Base-by-base conservation (phyloP, 2,797 vertebrate genomes). In the Neostethus bicornis region DNA sequence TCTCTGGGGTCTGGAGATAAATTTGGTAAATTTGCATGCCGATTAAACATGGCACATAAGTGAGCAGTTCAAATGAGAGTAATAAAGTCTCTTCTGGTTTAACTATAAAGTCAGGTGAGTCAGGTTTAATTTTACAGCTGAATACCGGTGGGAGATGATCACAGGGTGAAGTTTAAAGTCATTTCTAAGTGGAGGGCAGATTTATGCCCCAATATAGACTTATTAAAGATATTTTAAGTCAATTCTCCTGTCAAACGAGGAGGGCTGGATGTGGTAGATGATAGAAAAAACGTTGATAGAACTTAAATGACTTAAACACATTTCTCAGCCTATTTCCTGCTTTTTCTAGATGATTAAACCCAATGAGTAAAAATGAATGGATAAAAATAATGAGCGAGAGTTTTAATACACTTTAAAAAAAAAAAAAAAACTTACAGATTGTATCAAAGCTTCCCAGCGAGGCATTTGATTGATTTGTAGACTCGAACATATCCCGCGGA, bases 141-240 rank as follows among this genome's bases (percentile, higher is more conserved):
- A 7, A 0, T 13, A 11, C 5, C 12, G 16, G 12, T 1, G 39
- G 4, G 39, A 29, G 44, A 20, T 6, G 32, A 17, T 14, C 14
- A 37, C 47, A 63, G 28, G 12, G 17, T 50, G 66, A 2, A 25
- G 50, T 31, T 48, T 69, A 35, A 25, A 47, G 42, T 70, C 11
- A 3, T 52, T 53, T 24, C 35, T 37, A 44, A 68, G 16, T 34
- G 58, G 54, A 21, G 17, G 62, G 29, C 48, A 20, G 42, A 32
- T 61, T 72, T 42, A 68, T 57, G 53, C 37, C 19, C n/a, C n/a
- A n/a, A 47, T 14, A 14, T 32, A 32, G 12, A 32, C 13, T 32
- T 21, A 14, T 19, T 19, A n/a, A 24, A 59, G 41, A 42, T 11
- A 41, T 25, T 24, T 49, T 31, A 35, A 49, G 42, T 28, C 17